Evolutionary conservation across 2,797 vertebrate genomes (phyloP), one percentile per base, ranked within the genome.

Genomic region (Lophotriccus pileatus): DNA sequence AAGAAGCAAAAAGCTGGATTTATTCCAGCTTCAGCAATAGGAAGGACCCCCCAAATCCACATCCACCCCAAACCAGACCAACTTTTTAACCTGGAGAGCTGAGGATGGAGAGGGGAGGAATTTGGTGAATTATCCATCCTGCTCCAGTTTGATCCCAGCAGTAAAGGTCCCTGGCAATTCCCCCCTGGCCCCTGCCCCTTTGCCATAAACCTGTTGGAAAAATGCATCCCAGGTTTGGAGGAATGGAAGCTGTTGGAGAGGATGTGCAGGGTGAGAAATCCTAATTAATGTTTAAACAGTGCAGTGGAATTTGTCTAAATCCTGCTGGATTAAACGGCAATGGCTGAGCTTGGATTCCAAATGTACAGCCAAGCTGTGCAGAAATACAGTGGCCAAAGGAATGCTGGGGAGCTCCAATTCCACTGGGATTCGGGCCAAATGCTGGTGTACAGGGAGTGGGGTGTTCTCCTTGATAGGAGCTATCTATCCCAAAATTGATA

Each of bases 251-350:
- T 64, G 70, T 70, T 81, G 80, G 70, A 67, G n/a, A 67, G 86
- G 85, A 62, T 66, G 37, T 3, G 37, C 52, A 0, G 43, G 41
- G 66, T 46, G 62, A 53, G 64, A 89, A 94, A 77, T 70, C 75
- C 53, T 32, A 69, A 74, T 86, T 78, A 32, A 81, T 69, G 53
- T 73, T 89, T 87, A 56, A 93, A 90, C 11, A 32, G 55, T 12
- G 0, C 1, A 0, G 69, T 49, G 93, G 92, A 91, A 85, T 95
- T 85, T 87, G 16, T 56, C 62, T 32, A 73, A 89, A 93, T 95
- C 84, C 79, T 37, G 6, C 76, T 70, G 66, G 93, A 94, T 87
- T 87, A 81, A 55, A 27, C 1, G 34, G 22, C 49, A 28, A 20
- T 9, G 55, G 84, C 36, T 16, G 50, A 60, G 30, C 72, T 52